Base-by-base conservation (phyloP, 2,888 invertebrate species). In the Cheilosia soror region DNA sequence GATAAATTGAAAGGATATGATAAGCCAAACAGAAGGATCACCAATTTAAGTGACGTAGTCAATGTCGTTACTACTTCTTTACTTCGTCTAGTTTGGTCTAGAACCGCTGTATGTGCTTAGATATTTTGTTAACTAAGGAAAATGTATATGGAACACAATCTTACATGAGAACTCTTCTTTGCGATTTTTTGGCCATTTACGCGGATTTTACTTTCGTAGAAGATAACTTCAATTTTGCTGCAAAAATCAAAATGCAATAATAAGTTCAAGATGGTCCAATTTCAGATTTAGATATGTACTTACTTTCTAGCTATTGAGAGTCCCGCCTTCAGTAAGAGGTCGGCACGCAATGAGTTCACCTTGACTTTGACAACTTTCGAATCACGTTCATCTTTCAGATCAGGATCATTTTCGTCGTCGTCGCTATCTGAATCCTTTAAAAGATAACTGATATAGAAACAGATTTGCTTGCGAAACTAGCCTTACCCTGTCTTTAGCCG, bases 121-220 rank as follows among this genome's bases (percentile, higher is more conserved):
- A n/a, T n/a, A n/a, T n/a, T n/a, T 20, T 20, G 20, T 20, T 20
- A 20, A 20, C 20, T 20, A 20, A 20, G 2, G 0, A 20, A 20
- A 20, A 20, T 0, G 20, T 11, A 11, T n/a, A 57, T n/a, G 2
- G 6, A 49, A n/a, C n/a, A 5, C 53, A 0, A 7, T 37, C 93
- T 93, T 91, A 97, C 95, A 88, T 93, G 91, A 15, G 91, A 90
- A 91, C 96, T 96, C 92, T 97, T 97, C 91, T 97, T 97, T 44
- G 93, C 85, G 0, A 96, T 92, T 90, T 96, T 96, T 87, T 94
- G 93, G 5, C 97, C 97, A 93, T 97, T 97, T 0, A 97, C 91
- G 89, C 96, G 94, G 83, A 97, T 94, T 93, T 95, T 96, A 89
- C 96, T 96, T 87, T 96, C 96, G 92, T 97, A 97, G 90, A 97